Base-by-base conservation (phyloP, 2,888 invertebrate genomes). In the Chrysomela aeneicollis region DNA sequence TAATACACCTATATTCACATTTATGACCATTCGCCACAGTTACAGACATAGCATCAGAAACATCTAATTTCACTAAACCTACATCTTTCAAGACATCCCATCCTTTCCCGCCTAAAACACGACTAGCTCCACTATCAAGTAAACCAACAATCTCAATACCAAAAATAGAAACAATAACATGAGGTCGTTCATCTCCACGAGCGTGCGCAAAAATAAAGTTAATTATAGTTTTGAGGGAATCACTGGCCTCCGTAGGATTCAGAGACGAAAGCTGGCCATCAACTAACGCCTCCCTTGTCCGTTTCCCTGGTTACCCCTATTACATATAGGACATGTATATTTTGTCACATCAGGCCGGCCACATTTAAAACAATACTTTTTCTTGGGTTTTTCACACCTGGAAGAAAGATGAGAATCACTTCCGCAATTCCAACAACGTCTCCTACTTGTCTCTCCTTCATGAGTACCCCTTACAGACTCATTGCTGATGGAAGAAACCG, bases 21-120 rank as follows among this genome's bases (percentile, higher is more conserved):
- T 58, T 58, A 9, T 49, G n/a, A 12, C 58, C 58, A 19, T 58
- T 58, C 32, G 58, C 58, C 58, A 58, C 58, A n/a, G 30, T 58
- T 30, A 49, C 58, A 18, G 26, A 30, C 17, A 12, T 5, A 35
- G 21, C 15, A 4, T 58, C 58, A 26, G 58, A 22, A 30, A 17
- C 12, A n/a, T 30, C 30, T 15, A 58, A 17, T 5, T 58, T 30
- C 26, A 58, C 30, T 30, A 47, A 30, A 17, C 58, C 50, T 30
- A 59, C 35, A 32, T 32, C 15, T 19, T 50, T 50, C 35, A 59
- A 50, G 1, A 51, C 9, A 19, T 59, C n/a, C 50, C 37, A 59
- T 19, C 35, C 35, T 51, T 51, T 51, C 9, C 46, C 30, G 19
- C 55, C 61, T 50, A 55, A 9, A 15, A 55, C 37, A 26, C 61